These are phyloP conservation scores for Hydropsyche betteni DNA, from an alignment of 2,888 invertebrate species.

Conservation along the genomic window DNA sequence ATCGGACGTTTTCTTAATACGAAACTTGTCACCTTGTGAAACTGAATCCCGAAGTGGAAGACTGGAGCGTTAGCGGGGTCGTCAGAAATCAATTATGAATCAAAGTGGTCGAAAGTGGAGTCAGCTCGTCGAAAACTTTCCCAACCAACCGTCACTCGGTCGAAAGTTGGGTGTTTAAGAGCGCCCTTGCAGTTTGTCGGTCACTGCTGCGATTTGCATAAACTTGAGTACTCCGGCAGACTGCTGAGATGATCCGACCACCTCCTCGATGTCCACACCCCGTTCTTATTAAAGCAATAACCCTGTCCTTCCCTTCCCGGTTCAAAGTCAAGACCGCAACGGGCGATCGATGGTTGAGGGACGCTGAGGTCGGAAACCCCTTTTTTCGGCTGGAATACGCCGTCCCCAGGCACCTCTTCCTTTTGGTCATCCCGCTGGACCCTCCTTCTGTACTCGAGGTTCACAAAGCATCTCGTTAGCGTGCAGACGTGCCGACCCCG, in stretches of 20 bases:
- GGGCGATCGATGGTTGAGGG: slow-evolving; percentile 13
- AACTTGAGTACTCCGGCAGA: slow-evolving; percentile 37
- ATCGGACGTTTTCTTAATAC: too few species aligned
- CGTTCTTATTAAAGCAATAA: slow-evolving; percentile 34
- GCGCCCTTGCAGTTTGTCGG: slow-evolving; percentile 36
- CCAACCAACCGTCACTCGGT: slow-evolving; percentile 19
- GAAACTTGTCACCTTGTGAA: too few species aligned
- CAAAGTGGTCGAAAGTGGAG: slow-evolving; percentile 15
- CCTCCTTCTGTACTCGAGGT: slow-evolving; percentile 30
- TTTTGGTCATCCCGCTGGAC: slow-evolving; percentile 33
- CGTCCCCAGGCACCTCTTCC: slow-evolving; percentile 5
- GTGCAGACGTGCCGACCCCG: slow-evolving; percentile 65
- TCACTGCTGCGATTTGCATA: slow-evolving; percentile 39
- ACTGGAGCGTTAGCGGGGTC: background rate
- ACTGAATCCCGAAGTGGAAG: too few species aligned
- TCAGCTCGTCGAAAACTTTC: slow-evolving; percentile 11
- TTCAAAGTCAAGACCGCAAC: slow-evolving; percentile 25
- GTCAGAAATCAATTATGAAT: slow-evolving; percentile 36
- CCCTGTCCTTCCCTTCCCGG: background rate
- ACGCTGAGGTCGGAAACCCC: slow-evolving; percentile 4
- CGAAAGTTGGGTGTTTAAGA: slow-evolving; percentile 35
- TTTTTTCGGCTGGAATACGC: slow-evolving; percentile 3
- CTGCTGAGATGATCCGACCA: slow-evolving; percentile 22
- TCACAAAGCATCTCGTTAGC: slow-evolving; percentile 68
- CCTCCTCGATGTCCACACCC: background rate